Evolutionary conservation across 1,140 invertebrate genomes (phyloP).

Genomic region (Procambarus virginalis): DNA sequence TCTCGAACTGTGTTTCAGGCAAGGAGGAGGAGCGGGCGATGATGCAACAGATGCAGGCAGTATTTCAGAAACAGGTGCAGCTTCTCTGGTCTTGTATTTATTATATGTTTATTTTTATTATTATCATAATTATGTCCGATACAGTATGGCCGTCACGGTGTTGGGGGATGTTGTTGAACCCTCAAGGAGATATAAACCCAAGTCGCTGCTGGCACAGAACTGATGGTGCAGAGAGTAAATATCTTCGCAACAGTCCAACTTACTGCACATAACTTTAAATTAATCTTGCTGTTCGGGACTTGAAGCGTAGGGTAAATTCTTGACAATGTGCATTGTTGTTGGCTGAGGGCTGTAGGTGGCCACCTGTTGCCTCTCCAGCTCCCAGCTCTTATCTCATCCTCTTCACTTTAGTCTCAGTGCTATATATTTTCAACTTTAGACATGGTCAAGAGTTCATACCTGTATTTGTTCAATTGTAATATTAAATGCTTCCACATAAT

Average conservation of each 20-base stretch:
- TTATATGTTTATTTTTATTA: conserved; percentile 49
- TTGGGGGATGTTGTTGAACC: conserved; percentile 45
- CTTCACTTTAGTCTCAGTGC: background rate
- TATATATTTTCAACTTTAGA: conserved; percentile 31
- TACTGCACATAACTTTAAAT: background rate
- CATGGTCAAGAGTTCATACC: conserved; percentile 31
- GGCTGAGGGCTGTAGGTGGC: too few relatives aligned
- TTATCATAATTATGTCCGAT: conserved; percentile 50
- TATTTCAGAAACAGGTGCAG: conserved; percentile 95
- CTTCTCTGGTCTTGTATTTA: conserved; percentile 29
- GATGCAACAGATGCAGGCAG: conserved; percentile 96
- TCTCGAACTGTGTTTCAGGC: conserved; percentile 79
- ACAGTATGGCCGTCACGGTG: conserved; percentile 58
- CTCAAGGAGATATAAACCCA: conserved; percentile 31
- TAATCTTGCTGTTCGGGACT: background rate
- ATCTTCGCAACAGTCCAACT: conserved; percentile 13
- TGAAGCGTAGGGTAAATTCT: background rate
- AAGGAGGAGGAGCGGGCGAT: conserved; percentile 95
- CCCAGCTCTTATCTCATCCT: background rate
- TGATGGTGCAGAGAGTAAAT: conserved; percentile 47
- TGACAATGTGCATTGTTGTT: conserved; percentile 17
- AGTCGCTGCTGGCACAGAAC: conserved; percentile 34
- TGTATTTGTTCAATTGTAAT: background rate
- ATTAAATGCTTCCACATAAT: background rate
- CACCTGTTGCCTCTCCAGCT: background rate